A percentile compares a stretch with the other conserved stretches of the same genome.
phyloP scores from a whole-genome alignment of 1,140 invertebrate species.

The Drosophila lini region DNA sequence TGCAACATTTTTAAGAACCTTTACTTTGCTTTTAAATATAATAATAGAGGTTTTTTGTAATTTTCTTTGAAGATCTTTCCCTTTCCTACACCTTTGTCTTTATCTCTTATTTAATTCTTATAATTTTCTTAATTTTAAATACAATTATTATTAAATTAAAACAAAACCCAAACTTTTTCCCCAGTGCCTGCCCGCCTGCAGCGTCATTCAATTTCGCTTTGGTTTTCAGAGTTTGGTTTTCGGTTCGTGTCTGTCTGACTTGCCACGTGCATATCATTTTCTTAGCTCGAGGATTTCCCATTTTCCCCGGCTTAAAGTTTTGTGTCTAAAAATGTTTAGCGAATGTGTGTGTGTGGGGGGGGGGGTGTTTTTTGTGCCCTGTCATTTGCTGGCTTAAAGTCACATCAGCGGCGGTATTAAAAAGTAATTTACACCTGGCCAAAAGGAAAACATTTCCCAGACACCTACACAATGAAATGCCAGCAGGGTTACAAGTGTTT shows the following conservation, averaged over 20 bases:
- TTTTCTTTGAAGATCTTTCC: too few species aligned
- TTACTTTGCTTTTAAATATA: too few species aligned
- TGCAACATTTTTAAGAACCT: neutral
- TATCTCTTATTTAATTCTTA: neutral
- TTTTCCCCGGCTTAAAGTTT: constrained; percentile 36
- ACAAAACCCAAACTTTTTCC: neutral
- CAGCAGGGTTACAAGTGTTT: constrained; percentile 34
- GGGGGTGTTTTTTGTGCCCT: constrained; percentile 21
- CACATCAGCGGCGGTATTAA: constrained; percentile 68
- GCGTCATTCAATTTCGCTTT: constrained; percentile 51
- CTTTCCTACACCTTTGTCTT: too few species aligned
- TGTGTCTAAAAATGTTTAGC: constrained; percentile 11
- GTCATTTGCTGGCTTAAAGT: constrained; percentile 52
- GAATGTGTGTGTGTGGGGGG: neutral
- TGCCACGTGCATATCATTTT: constrained; percentile 56
- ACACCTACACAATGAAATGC: constrained; percentile 28
- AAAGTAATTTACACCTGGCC: constrained; percentile 80
- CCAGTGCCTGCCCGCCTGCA: constrained; percentile 26
- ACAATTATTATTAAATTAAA: neutral
- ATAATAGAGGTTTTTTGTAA: too few species aligned
- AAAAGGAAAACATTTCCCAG: constrained; percentile 58
- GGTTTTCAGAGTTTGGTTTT: constrained; percentile 20
- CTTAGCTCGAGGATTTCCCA: constrained; percentile 14
- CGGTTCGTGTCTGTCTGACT: constrained; percentile 37
- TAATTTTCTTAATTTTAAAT: neutral